phyloP scores from a whole-genome alignment of 2,797 vertebrate species.

The Chloroceryle inda region DNA sequence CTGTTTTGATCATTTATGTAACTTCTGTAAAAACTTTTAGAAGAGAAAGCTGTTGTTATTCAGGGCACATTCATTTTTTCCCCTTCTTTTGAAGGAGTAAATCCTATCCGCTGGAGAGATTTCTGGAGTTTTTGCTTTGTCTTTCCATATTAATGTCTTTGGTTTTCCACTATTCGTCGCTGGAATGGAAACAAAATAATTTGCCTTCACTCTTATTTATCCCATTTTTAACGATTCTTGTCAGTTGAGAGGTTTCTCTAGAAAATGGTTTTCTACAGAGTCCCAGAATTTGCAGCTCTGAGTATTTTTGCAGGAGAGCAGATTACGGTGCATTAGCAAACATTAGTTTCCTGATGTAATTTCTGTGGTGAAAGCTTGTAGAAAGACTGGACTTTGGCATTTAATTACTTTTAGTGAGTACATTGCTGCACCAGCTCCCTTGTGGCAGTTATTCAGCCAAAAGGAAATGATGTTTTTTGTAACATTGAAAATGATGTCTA shows the following conservation, averaged over 20 bases:
- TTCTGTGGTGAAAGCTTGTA: neutral
- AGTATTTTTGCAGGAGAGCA: neutral
- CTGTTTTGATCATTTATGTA: neutral
- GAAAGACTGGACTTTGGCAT: neutral
- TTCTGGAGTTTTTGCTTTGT: neutral
- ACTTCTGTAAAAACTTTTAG: neutral
- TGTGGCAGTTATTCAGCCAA: neutral
- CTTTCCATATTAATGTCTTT: neutral
- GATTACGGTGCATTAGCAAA: conserved; percentile 1
- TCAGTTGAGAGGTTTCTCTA: neutral
- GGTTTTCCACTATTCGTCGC: neutral
- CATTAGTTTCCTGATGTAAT: neutral
- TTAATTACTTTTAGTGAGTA: neutral
- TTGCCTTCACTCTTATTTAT: neutral
- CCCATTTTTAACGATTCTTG: neutral
- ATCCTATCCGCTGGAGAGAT: neutral
- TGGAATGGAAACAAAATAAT: neutral
- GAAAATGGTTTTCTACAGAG: neutral
- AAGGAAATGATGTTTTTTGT: neutral
- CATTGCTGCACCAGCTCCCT: neutral
- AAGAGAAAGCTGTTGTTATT: neutral
- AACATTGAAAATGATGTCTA: neutral
- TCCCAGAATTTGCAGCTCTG: neutral
- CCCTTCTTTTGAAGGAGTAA: neutral
- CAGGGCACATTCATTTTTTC: neutral